These are phyloP conservation scores for Aphyosemion australe DNA, from an alignment of 2,113 vertebrate genomes.

Conservation along the genomic window DNA sequence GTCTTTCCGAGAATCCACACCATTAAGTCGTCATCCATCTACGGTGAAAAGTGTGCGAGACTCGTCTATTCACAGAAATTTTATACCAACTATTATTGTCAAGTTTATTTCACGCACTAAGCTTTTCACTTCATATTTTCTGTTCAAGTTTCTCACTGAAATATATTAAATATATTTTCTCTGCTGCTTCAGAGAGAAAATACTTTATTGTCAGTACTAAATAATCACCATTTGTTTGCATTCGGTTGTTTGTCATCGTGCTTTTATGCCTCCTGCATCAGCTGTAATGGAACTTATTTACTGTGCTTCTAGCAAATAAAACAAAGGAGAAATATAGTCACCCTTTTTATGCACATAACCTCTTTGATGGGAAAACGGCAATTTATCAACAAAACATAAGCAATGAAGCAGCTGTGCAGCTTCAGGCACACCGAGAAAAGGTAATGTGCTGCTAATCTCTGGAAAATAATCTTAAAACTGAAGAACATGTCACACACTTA, in stretches of 20 bases:
- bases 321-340: not conserved
- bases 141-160: not conserved
- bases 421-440: not conserved
- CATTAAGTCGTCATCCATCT: constrained; percentile 29
- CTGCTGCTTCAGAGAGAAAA: not conserved
- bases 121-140: constrained; percentile 5
- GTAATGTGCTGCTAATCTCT: not conserved
- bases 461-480: not conserved
- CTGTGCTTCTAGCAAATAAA: not conserved
- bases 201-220: not conserved
- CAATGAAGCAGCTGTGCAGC: not conserved
- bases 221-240: not conserved
- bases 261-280: not conserved
- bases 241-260: not conserved
- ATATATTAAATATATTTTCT: not conserved
- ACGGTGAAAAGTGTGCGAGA: not conserved
- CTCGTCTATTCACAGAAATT: constrained; percentile 19
- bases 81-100: constrained; percentile 23
- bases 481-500: constrained; percentile 1
- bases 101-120: constrained; percentile 15
- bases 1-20: constrained; percentile 18
- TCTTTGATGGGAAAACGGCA: not conserved
- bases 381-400: not conserved
- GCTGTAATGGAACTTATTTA: not conserved
- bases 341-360: not conserved